A percentile compares a stretch with the other conserved stretches of the same genome.
phyloP scores from a whole-genome alignment of 2,797 vertebrate genomes.

The Betta splendens region DNA sequence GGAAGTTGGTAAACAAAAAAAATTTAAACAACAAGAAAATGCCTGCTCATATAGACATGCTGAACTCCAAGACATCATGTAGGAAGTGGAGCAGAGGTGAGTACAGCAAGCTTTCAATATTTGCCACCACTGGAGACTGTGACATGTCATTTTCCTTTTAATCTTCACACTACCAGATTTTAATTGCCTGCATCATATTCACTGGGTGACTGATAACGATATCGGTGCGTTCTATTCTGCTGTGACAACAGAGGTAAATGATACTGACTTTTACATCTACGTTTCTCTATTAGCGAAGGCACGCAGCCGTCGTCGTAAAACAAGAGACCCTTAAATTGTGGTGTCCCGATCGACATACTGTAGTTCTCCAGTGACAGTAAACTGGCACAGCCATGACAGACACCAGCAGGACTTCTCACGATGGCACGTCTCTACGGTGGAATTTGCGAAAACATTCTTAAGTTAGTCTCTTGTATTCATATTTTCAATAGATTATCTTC shows the following conservation, averaged over 20 bases:
- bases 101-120: too few relatives aligned
- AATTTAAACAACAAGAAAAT: too few relatives aligned
- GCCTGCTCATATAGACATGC: too few relatives aligned
- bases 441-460: constrained; percentile 33
- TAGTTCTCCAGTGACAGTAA: constrained; percentile 54
- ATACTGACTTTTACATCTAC: constrained; percentile 39
- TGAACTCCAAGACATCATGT: too few relatives aligned
- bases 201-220: constrained; percentile 11
- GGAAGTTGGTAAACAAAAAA: too few relatives aligned
- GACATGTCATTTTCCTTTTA: constrained; percentile 18
- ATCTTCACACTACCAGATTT: constrained; percentile 16
- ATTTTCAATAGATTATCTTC: too few relatives aligned
- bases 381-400: constrained; percentile 25
- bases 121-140: background rate
- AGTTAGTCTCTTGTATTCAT: constrained; percentile 40
- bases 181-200: constrained; percentile 7
- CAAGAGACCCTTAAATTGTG: constrained; percentile 54
- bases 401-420: constrained; percentile 27
- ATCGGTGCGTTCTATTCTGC: constrained; percentile 17
- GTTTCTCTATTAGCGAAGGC: constrained; percentile 39
- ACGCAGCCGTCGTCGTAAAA: constrained; percentile 58
- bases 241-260: constrained; percentile 25
- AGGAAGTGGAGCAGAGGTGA: too few relatives aligned
- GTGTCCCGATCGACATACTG: constrained; percentile 62
- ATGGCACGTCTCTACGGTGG: constrained; percentile 15